Evolutionary conservation across 1,140 invertebrate species (phyloP).

Genomic region (Tyrophagus putrescentiae): DNA sequence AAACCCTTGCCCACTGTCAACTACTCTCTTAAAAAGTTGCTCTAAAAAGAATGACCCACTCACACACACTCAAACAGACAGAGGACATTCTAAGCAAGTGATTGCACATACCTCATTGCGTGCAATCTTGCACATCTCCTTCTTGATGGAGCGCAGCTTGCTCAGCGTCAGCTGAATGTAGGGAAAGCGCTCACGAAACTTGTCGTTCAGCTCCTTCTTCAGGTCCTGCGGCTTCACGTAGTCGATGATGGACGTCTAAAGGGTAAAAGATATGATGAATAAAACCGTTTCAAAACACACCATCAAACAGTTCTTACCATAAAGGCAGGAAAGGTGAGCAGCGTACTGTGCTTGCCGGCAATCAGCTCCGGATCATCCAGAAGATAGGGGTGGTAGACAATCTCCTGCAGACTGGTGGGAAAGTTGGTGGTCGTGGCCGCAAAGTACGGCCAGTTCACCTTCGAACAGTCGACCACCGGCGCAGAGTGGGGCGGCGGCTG

Average conservation of each 20-base stretch:
- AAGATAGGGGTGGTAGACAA: slow-evolving; percentile 62
- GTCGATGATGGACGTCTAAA: slow-evolving; percentile 68
- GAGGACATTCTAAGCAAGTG: too few relatives aligned
- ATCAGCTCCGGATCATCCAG: slow-evolving; percentile 88
- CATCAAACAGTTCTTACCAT: slow-evolving; percentile 44
- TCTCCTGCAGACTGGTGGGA: background rate
- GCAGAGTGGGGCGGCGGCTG: background rate
- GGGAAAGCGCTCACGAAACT: slow-evolving; percentile 88
- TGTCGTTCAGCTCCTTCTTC: slow-evolving; percentile 93
- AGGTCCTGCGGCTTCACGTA: slow-evolving; percentile 90
- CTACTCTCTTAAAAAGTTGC: background rate
- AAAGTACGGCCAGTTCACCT: slow-evolving; percentile 13
- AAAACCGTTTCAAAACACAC: background rate
- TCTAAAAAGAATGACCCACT: too few relatives aligned
- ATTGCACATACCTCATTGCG: slow-evolving; percentile 35
- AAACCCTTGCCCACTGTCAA: background rate
- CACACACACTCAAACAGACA: too few relatives aligned
- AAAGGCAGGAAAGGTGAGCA: slow-evolving; percentile 86
- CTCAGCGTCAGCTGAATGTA: slow-evolving; percentile 86
- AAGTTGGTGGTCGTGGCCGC: slow-evolving; percentile 1
- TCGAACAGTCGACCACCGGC: slow-evolving; percentile 2
- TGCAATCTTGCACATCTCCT: slow-evolving; percentile 85
- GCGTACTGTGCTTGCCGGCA: slow-evolving; percentile 80
- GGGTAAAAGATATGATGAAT: background rate
- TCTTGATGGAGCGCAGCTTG: slow-evolving; percentile 73